A percentile compares a stretch with the other conserved stretches of the same genome.
Evolutionary conservation across 1,140 invertebrate genomes (phyloP).

Genomic region (Bombyx mandarina): DNA sequence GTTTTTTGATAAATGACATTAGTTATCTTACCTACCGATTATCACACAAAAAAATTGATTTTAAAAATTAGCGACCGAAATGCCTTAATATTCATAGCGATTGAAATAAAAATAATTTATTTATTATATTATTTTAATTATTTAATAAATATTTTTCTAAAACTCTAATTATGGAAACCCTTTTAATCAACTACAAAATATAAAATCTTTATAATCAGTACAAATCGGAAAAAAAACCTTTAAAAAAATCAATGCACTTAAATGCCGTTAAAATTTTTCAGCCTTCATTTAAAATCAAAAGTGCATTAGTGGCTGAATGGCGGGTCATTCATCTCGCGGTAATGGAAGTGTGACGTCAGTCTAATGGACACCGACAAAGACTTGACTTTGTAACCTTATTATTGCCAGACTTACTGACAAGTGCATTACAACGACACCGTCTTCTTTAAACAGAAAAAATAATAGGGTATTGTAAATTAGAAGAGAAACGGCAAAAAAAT

Average conservation of each 20-base stretch:
- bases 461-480: no score
- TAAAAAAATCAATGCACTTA: background rate
- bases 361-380: constrained; percentile 20
- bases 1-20: no score
- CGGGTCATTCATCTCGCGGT: constrained; percentile 20
- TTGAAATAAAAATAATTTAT: background rate
- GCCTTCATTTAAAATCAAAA: constrained; percentile 8
- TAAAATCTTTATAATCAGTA: no score
- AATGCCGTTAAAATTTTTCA: constrained; percentile 1
- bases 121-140: background rate
- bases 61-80: background rate
- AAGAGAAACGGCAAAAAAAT: no score
- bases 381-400: constrained; percentile 18
- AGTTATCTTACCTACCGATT: no score
- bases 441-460: no score
- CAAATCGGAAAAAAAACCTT: no score
- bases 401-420: constrained; percentile 6
- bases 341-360: constrained; percentile 19
- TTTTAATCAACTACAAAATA: no score
- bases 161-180: no score
- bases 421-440: no score
- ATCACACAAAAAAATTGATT: no score
- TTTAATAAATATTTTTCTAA: background rate
- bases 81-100: background rate
- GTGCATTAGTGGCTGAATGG: constrained; percentile 16